Evolutionary conservation across 2,888 invertebrate species (phyloP).

Genomic region (Theretra japonica): DNA sequence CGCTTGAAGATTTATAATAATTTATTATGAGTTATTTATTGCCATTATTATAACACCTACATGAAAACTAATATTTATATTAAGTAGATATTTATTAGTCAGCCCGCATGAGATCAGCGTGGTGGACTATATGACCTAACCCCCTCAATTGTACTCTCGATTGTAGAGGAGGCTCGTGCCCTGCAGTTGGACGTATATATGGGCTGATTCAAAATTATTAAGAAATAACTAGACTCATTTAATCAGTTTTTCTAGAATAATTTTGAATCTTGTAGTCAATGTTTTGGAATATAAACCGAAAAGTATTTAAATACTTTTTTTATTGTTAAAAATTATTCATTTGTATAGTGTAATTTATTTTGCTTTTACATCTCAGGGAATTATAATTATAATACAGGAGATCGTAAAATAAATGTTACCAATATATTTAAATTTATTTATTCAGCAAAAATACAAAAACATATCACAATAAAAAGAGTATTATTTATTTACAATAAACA

Average conservation of each 20-base stretch:
- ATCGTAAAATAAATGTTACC: background rate
- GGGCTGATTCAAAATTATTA: too few relatives aligned
- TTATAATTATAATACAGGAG: background rate
- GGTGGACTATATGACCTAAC: too few relatives aligned
- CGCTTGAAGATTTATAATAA: slow-evolving; percentile 83
- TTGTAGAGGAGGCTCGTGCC: too few relatives aligned
- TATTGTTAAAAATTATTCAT: too few relatives aligned
- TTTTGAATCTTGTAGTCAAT: background rate
- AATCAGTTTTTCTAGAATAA: background rate
- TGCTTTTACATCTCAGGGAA: background rate
- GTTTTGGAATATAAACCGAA: background rate
- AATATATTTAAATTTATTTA: slow-evolving; percentile 22
- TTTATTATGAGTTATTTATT: background rate
- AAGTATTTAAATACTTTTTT: background rate
- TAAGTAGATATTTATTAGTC: too few relatives aligned
- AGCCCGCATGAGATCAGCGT: too few relatives aligned
- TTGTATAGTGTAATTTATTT: too few relatives aligned
- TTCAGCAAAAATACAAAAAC: slow-evolving; percentile 29
- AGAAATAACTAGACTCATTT: background rate
- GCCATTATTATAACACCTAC: too few relatives aligned
- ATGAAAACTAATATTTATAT: too few relatives aligned
- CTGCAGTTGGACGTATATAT: too few relatives aligned
- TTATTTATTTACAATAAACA: slow-evolving; percentile 22
- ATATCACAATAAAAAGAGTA: slow-evolving; percentile 28
- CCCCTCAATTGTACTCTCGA: too few relatives aligned